phyloP scores from a whole-genome alignment of 1,140 invertebrate genomes.

The Popillia japonica region DNA sequence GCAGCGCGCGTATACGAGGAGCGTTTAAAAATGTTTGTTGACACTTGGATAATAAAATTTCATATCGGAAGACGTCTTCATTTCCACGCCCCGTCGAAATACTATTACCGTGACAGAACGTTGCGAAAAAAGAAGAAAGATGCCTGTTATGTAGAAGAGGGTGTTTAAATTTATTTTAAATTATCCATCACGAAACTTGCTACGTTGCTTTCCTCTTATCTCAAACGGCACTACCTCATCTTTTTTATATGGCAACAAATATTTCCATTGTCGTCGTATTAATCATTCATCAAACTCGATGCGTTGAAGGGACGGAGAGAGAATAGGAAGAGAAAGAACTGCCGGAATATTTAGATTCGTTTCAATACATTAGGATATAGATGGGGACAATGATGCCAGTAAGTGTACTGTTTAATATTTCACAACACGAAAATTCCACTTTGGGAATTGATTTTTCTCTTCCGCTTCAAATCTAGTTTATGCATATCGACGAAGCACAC shows the following conservation, averaged over 20 bases:
- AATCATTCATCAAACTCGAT: background rate
- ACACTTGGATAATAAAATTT: no score
- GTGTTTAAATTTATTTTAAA: slow-evolving; percentile 12
- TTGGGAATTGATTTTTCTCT: slow-evolving; percentile 28
- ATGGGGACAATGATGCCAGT: background rate
- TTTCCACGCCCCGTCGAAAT: background rate
- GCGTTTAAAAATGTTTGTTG: no score
- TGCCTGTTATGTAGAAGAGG: background rate
- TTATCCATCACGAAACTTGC: background rate
- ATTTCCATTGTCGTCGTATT: slow-evolving; percentile 23
- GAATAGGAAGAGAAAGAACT: background rate
- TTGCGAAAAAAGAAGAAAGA: background rate
- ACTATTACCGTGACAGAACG: background rate
- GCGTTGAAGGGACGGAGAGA: slow-evolving; percentile 18
- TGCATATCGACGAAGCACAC: background rate
- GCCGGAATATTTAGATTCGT: slow-evolving; percentile 26
- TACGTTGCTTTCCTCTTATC: slow-evolving; percentile 14
- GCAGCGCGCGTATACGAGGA: no score
- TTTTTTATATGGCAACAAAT: slow-evolving; percentile 30
- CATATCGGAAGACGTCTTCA: no score
- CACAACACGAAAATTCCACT: slow-evolving; percentile 15
- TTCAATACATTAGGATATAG: slow-evolving; percentile 23
- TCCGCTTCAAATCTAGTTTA: background rate
- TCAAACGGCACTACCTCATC: background rate
- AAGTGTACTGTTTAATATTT: slow-evolving; percentile 29